Conservation (phyloP, 2,113 vertebrate species). For the Erythrocercus mccallii region DNA sequence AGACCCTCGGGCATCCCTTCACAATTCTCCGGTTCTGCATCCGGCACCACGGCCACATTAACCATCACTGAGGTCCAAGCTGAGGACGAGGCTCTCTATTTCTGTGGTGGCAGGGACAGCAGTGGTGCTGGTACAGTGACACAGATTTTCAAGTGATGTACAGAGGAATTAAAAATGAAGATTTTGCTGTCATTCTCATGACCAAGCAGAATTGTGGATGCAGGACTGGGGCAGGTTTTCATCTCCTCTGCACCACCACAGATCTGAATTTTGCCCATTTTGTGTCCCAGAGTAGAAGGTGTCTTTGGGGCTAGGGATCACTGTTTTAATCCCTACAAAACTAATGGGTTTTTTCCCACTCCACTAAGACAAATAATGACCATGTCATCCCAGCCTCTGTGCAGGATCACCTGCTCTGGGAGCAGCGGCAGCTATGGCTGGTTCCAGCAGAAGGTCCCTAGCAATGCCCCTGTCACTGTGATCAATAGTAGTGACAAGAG, state of each 20-base stretch:
- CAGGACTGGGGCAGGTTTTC: too few species aligned
- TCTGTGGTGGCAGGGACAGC: not conserved
- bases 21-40: not conserved
- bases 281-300: too few species aligned
- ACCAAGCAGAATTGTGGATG: too few species aligned
- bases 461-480: not conserved
- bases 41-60: accelerated
- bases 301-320: too few species aligned
- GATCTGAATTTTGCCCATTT: too few species aligned
- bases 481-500: accelerated
- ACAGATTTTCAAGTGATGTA: not conserved
- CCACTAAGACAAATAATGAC: too few species aligned
- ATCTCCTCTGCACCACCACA: too few species aligned
- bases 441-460: not conserved
- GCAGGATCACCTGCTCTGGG: not conserved
- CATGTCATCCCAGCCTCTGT: too few species aligned
- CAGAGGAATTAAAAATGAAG: not conserved
- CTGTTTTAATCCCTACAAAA: too few species aligned
- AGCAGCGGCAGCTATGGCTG: not conserved
- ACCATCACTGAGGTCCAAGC: not conserved
- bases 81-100: not conserved
- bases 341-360: too few species aligned
- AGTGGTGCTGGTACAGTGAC: not conserved
- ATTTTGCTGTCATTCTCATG: not conserved
- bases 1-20: not conserved